A percentile compares a stretch with the other conserved stretches of the same genome.
Evolutionary conservation across 2,113 vertebrate genomes (phyloP).

Genomic region (Amphiprion ocellaris): DNA sequence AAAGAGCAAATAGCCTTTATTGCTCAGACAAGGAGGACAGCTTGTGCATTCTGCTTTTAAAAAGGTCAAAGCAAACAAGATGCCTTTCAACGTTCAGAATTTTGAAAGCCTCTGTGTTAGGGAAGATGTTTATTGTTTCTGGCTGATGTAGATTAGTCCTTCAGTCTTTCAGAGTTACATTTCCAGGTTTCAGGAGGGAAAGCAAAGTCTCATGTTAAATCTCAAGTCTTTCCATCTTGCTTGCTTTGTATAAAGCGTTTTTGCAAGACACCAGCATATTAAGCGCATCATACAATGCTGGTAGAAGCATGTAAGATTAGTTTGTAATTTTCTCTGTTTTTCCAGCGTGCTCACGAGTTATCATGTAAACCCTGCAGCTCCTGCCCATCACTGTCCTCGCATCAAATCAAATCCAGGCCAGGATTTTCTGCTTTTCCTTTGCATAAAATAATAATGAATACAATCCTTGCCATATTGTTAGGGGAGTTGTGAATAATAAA

Average conservation of each 20-base stretch:
- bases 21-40: constrained; percentile 16
- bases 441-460: constrained; percentile 74
- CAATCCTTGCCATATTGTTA: constrained; percentile 56
- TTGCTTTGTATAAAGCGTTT: background rate
- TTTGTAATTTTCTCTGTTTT: constrained; percentile 1
- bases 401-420: constrained; percentile 40
- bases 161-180: background rate
- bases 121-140: constrained; percentile 25
- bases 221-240: background rate
- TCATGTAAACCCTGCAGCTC: constrained; percentile 18
- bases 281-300: background rate
- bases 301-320: background rate
- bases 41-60: constrained; percentile 22
- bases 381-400: constrained; percentile 32
- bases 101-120: background rate
- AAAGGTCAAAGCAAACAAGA: constrained; percentile 43
- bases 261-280: background rate
- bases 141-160: constrained; percentile 7
- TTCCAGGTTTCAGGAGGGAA: constrained; percentile 10
- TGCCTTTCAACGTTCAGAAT: constrained; percentile 20
- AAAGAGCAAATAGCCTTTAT: constrained; percentile 34
- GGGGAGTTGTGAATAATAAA: constrained; percentile 66
- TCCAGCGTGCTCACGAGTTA: constrained; percentile 6
- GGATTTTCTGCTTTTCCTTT: constrained; percentile 49
- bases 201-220: background rate